Conservation (phyloP, 2,888 invertebrate species). For the Platycheirus rosarum region DNA sequence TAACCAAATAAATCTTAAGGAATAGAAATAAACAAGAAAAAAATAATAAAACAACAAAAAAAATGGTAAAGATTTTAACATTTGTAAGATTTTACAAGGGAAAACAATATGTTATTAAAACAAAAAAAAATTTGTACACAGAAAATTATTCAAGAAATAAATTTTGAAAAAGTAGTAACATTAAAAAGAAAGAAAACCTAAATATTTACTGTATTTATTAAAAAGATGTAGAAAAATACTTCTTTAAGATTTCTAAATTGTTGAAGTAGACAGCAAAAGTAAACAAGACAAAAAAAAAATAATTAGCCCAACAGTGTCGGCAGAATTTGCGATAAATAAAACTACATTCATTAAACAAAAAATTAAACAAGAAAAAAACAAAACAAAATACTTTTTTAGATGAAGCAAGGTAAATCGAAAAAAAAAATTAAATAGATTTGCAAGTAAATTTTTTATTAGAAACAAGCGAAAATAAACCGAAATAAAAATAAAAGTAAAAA, state of each 20-base stretch:
- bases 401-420: conserved; percentile 33
- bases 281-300: conserved; percentile 36
- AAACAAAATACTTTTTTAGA: conserved; percentile 57
- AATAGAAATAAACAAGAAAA: conserved; percentile 54
- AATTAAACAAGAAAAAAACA: conserved; percentile 8
- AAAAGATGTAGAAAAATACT: conserved; percentile 37
- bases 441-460: conserved; percentile 64
- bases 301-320: conserved; percentile 40
- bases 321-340: conserved; percentile 48
- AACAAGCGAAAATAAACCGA: conserved; percentile 28
- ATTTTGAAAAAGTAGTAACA: conserved; percentile 65
- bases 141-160: conserved; percentile 64
- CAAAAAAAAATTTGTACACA: conserved; percentile 72
- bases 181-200: conserved; percentile 58
- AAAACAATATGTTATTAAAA: conserved; percentile 71
- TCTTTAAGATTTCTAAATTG: conserved; percentile 47
- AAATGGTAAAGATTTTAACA: conserved; percentile 67
- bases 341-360: conserved; percentile 15
- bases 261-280: conserved; percentile 52
- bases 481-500: conserved; percentile 10
- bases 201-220: conserved; percentile 72
- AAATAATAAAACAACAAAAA: conserved; percentile 32
- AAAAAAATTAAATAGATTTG: conserved; percentile 43
- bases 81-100: conserved; percentile 74
- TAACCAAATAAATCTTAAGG: conserved; percentile 52